A percentile compares a stretch with the other conserved stretches of the same genome.
These are phyloP conservation scores for Vanessa atalanta DNA, from an alignment of 1,140 invertebrate species.

Conservation along the genomic window DNA sequence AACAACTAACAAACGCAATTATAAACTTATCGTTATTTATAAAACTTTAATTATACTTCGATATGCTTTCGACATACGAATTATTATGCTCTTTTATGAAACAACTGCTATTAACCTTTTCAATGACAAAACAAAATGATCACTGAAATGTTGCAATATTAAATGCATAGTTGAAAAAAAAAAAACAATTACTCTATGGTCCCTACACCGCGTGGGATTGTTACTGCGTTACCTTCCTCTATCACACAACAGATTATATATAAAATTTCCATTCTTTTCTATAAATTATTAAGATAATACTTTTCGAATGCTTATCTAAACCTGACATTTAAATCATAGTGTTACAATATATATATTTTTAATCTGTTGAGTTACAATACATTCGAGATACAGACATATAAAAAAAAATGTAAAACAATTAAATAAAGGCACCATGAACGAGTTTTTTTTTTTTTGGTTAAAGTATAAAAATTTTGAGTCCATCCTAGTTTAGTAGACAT, in stretches of 20 bases:
- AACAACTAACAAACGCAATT: no score
- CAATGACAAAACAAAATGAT: no score
- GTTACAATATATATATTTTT: no score
- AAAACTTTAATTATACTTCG: no score
- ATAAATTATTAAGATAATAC: no score
- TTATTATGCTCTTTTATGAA: no score
- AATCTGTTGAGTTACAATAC: no score
- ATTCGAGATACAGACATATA: background rate
- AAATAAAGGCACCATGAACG: slow-evolving; percentile 9
- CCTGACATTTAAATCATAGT: no score
- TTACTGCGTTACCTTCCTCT: background rate
- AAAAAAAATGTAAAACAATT: background rate
- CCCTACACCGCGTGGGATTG: slow-evolving; percentile 40
- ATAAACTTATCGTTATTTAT: no score
- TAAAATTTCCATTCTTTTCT: background rate
- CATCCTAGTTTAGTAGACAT: background rate
- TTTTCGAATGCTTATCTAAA: no score
- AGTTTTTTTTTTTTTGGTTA: background rate
- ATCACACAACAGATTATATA: background rate
- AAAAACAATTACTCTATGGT: slow-evolving; percentile 44
- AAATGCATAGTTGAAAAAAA: slow-evolving; percentile 20
- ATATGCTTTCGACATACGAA: no score
- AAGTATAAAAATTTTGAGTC: slow-evolving; percentile 10
- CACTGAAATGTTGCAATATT: background rate
- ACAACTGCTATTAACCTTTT: no score